These are phyloP conservation scores for Gastrophysa polygoni DNA, from an alignment of 2,888 invertebrate genomes.

Conservation along the genomic window DNA sequence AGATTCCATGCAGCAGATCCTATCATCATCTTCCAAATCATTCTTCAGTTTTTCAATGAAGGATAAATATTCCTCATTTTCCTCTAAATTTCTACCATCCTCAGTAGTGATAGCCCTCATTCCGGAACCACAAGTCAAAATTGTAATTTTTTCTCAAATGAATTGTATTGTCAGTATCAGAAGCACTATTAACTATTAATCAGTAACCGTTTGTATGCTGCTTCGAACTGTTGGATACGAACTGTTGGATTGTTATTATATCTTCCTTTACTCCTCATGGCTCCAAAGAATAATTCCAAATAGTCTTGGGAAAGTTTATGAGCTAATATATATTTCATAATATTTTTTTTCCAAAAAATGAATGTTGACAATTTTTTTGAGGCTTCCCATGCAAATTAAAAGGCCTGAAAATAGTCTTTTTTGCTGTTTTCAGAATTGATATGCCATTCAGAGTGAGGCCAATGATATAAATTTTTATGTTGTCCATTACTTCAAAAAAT, in stretches of 20 bases:
- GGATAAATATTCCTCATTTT: neutral
- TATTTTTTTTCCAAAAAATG: neutral
- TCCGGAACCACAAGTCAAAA: constrained; percentile 11
- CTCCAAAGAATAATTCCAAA: constrained; percentile 21
- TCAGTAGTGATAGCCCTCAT: neutral
- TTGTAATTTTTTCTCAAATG: constrained; percentile 19
- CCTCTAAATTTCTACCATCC: neutral
- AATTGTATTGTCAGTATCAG: constrained; percentile 21
- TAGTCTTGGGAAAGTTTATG: constrained; percentile 24
- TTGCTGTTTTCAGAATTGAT: constrained; percentile 1
- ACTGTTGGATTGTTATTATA: constrained; percentile 25
- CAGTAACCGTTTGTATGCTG: constrained; percentile 16
- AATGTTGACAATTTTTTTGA: neutral
- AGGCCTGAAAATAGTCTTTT: constrained; percentile 30
- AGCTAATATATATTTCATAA: constrained; percentile 18
- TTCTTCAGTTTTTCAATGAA: neutral
- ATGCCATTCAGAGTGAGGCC: neutral
- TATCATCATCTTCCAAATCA: neutral
- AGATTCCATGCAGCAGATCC: constrained; percentile 14
- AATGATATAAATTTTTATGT: constrained; percentile 3
- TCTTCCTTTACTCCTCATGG: constrained; percentile 18
- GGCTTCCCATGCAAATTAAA: neutral
- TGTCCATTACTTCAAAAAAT: neutral
- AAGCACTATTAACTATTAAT: constrained; percentile 16
- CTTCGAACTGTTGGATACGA: constrained; percentile 22